Evolutionary conservation across 2,113 vertebrate species (phyloP), one percentile per base, ranked within the genome.

Genomic region (Tachysurus fulvidraco): DNA sequence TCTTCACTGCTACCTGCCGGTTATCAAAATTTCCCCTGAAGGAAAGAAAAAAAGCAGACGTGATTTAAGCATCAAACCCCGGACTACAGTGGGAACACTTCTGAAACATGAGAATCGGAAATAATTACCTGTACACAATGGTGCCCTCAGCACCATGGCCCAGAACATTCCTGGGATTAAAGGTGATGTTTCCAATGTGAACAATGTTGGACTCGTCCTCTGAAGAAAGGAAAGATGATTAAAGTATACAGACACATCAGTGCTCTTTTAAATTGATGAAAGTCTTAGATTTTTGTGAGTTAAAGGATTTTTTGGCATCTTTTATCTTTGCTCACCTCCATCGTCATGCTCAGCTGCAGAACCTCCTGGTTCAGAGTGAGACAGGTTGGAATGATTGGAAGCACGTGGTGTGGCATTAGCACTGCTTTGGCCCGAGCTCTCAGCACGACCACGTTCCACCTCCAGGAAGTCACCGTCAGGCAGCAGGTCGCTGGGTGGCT

Each of bases 81-180:
- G 21, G 36, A 16, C 14, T 30, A 55, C 5, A 4, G 84, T 64
- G 16, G 21, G 25, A 4, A 78, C 7, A 28, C 50, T 54, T 54
- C 25, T 17, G 4, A 64, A 57, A 25, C 67, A 36, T 5, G 19
- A 55, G 7, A 36, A 28, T 71, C 25, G 12, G 69, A 44, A 60
- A 95, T 93, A 46, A 95, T 93, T 93, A 98, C 98, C 95, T 97
- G 95, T 99, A 99, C 23, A 99, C 98, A 25, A 99, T 99, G 12
- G 98, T 99, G 65, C 98, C 98, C 92, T 99, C 98, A 8, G 98
- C 98, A 17, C 98, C 98, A 0, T 99, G 98, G 71, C 98, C 98
- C 86, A 99, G 21, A 0, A 99, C 97, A 2, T 96, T 96, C 89
- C 95, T 97, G 3, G 98, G 97, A 87, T 94, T 95, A 93, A 99